A percentile compares a stretch with the other conserved stretches of the same genome.
phyloP scores from a whole-genome alignment of 2,113 vertebrate genomes.

The Syngnathus typhle region DNA sequence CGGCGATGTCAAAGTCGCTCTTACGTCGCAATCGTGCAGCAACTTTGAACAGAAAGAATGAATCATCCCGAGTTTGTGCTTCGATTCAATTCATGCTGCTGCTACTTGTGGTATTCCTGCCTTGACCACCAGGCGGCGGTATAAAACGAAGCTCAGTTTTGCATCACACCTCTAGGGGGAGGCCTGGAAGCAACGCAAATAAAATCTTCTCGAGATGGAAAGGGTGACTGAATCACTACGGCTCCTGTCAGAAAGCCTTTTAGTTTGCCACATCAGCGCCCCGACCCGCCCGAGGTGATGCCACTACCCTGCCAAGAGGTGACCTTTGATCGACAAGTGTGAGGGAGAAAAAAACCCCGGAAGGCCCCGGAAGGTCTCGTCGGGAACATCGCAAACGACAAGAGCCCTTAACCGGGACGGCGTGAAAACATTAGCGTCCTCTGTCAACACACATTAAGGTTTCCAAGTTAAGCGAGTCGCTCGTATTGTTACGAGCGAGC shows the following conservation, averaged over 20 bases:
- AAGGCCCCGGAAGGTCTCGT: constrained; percentile 30
- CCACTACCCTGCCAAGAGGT: constrained; percentile 42
- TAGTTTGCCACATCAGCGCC: constrained; percentile 40
- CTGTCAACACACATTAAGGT: constrained; percentile 24
- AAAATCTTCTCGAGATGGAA: not conserved
- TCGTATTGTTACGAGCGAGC: not conserved
- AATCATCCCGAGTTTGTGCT: no score
- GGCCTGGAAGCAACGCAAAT: not conserved
- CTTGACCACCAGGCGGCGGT: no score
- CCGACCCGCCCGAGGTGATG: constrained; percentile 45
- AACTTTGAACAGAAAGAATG: no score
- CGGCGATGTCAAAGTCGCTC: no score
- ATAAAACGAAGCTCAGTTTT: not conserved
- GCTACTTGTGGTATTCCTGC: no score
- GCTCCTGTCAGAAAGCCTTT: constrained; percentile 50
- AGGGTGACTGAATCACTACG: constrained; percentile 47
- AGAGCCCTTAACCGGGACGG: constrained; percentile 31
- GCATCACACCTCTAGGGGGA: not conserved
- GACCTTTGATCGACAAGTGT: constrained; percentile 54
- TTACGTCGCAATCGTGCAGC: no score
- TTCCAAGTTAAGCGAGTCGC: constrained; percentile 4
- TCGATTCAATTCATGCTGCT: no score
- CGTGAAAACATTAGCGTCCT: constrained; percentile 20
- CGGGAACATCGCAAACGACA: constrained; percentile 23
- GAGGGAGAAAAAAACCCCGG: constrained; percentile 23